Conservation (phyloP, 2,797 vertebrate genomes). For the Anomalospiza imberbis region DNA sequence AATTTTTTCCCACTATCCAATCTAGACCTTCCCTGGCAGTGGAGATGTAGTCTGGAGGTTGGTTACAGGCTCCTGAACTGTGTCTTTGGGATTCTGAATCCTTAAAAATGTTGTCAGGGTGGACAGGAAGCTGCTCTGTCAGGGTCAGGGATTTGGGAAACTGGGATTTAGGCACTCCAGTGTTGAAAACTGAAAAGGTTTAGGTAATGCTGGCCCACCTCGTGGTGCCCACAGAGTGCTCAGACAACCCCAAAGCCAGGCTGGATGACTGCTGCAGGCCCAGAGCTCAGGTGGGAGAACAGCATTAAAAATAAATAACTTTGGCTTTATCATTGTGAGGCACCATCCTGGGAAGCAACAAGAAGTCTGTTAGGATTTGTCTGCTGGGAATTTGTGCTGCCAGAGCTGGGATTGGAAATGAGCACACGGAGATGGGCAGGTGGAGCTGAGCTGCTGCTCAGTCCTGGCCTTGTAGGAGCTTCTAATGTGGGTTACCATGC, state of each 20-base stretch:
- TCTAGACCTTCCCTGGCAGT: neutral
- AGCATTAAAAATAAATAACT: neutral
- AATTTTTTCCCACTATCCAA: neutral
- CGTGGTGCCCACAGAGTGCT: neutral
- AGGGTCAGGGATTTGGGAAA: neutral
- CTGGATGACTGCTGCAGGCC: neutral
- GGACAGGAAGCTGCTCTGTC: neutral
- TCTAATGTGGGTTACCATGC: neutral
- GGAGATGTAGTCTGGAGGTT: neutral
- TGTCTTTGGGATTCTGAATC: neutral
- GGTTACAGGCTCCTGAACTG: neutral
- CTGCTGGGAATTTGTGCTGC: neutral
- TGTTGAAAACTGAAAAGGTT: neutral
- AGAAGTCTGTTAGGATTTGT: neutral
- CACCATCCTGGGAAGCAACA: neutral
- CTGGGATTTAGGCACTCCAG: neutral
- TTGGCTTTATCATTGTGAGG: neutral
- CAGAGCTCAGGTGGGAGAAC: neutral
- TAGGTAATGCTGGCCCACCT: neutral
- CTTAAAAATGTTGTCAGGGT: neutral
- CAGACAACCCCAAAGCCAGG: accelerated
- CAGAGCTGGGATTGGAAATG: neutral
- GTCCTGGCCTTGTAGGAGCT: neutral
- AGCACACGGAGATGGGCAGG: accelerated
- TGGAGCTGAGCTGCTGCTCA: neutral